Evolutionary conservation across 2,113 vertebrate species (phyloP).

Genomic region (Hyperopisus bebe): DNA sequence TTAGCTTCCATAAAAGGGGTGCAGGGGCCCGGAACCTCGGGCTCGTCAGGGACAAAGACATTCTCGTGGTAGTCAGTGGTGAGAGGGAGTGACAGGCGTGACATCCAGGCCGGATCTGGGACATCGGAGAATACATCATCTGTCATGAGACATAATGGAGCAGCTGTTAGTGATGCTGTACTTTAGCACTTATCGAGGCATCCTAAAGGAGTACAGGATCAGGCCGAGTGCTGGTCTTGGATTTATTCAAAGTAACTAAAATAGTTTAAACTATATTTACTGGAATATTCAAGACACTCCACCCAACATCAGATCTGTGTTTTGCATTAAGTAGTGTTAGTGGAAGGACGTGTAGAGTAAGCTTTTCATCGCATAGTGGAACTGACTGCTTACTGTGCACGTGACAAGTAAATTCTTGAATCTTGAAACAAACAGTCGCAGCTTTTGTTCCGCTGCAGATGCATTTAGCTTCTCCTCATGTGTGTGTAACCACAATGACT

Average conservation of each 20-base stretch:
- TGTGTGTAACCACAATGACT: not conserved
- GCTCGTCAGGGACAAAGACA: slow-evolving; percentile 64
- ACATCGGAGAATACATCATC: slow-evolving; percentile 64
- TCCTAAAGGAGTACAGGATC: not conserved
- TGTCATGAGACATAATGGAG: slow-evolving; percentile 23
- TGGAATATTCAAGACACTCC: not conserved
- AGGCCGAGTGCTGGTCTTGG: not conserved
- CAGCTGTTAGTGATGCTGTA: not conserved
- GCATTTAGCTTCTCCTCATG: not conserved
- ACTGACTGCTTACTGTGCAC: not conserved
- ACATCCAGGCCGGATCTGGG: slow-evolving; percentile 75
- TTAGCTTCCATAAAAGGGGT: slow-evolving; percentile 42
- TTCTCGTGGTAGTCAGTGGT: slow-evolving; percentile 82
- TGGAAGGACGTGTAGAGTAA: not conserved
- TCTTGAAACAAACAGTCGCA: not conserved
- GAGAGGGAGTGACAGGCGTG: slow-evolving; percentile 78
- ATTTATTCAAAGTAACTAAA: not conserved
- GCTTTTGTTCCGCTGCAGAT: not conserved
- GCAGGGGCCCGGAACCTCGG: slow-evolving; percentile 40
- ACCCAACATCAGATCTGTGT: not conserved
- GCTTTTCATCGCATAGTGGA: not conserved
- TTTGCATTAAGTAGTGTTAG: not conserved
- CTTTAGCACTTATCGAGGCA: not conserved
- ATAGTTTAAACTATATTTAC: not conserved
- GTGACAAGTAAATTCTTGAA: not conserved